phyloP scores from a whole-genome alignment of 1,140 invertebrate genomes.

The Kradibia gibbosae region DNA sequence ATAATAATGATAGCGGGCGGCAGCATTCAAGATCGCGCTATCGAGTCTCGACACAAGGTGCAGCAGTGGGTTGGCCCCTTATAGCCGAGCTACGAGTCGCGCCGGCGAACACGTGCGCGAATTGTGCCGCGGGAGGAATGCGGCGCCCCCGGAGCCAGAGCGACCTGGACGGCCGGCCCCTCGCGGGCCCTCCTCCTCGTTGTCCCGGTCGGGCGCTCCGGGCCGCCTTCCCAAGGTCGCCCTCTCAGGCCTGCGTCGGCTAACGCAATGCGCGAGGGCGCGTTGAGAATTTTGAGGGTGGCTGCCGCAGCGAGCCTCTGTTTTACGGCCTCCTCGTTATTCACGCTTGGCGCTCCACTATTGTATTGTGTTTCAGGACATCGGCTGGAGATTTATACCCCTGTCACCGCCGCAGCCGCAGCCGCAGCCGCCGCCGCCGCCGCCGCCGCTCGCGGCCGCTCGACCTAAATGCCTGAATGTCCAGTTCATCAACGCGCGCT shows the following conservation, averaged over 20 bases:
- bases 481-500: neutral
- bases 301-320: neutral
- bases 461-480: neutral
- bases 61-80: neutral
- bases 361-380: neutral
- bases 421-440: no score
- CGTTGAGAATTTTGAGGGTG: neutral
- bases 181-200: neutral
- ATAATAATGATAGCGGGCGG: slow-evolving; percentile 5
- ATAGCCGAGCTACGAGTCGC: neutral
- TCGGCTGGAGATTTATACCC: neutral
- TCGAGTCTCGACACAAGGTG: neutral
- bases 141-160: neutral
- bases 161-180: neutral
- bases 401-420: no score
- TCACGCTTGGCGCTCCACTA: neutral
- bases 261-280: no score
- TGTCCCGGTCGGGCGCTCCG: neutral
- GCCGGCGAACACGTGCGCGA: neutral
- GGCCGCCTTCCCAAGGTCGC: neutral
- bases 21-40: neutral
- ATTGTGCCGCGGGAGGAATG: neutral
- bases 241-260: no score
- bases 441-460: neutral
- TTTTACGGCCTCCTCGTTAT: neutral